Percentiles rank a stretch among this genome's conserved stretches.
Evolutionary conservation across 2,113 vertebrate species (phyloP).

Genomic region (Hemiprocne comata): DNA sequence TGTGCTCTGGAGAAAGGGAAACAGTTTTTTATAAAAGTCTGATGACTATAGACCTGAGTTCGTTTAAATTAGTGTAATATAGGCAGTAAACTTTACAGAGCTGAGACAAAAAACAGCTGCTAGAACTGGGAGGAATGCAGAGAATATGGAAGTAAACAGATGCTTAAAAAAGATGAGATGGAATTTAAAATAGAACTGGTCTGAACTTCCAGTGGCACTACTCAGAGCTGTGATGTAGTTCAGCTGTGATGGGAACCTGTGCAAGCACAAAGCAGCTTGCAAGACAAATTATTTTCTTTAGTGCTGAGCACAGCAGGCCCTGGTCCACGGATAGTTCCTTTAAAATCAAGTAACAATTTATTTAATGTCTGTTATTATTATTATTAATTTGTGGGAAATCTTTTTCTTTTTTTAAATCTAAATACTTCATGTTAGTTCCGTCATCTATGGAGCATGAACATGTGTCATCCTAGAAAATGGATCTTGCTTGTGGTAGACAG

Average conservation of each 20-base stretch:
- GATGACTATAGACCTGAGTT: neutral
- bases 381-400: neutral
- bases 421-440: neutral
- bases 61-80: neutral
- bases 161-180: neutral
- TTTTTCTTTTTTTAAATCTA: neutral
- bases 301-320: neutral
- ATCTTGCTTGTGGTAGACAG: neutral
- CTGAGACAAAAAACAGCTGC: conserved; percentile 11
- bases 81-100: neutral
- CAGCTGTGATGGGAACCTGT: neutral
- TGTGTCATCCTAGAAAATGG: neutral
- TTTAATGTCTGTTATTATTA: neutral
- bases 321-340: neutral
- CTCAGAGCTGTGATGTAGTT: neutral
- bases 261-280: neutral
- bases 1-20: neutral
- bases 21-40: neutral
- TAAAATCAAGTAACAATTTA: neutral
- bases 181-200: neutral
- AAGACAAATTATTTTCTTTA: neutral
- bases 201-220: neutral
- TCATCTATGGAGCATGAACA: neutral
- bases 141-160: neutral
- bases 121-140: neutral